phyloP scores from a whole-genome alignment of 2,797 vertebrate species.

The Xiphorhynchus erythropygius region DNA sequence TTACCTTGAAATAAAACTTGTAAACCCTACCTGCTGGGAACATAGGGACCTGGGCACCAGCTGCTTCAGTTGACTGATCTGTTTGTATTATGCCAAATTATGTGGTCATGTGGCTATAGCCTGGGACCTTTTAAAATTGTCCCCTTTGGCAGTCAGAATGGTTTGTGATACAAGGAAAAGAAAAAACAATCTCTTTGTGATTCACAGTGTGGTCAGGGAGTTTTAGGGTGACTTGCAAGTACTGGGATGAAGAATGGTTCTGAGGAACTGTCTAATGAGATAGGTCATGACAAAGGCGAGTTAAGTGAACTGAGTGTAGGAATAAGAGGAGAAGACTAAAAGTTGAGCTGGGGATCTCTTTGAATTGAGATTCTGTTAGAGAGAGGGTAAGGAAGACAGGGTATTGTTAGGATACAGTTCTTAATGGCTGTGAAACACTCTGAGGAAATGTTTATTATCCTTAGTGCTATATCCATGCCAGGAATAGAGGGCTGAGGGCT shows the following conservation, averaged over 20 bases:
- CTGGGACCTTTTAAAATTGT: not conserved
- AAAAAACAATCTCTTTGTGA: not conserved
- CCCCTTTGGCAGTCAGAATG: not conserved
- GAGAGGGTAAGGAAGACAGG: not conserved
- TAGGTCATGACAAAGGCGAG: not conserved
- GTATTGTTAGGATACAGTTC: not conserved
- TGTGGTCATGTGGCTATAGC: not conserved
- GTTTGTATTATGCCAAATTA: not conserved
- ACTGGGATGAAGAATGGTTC: not conserved
- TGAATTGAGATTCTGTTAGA: not conserved
- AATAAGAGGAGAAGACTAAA: not conserved
- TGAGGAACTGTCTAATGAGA: not conserved
- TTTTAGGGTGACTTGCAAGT: not conserved
- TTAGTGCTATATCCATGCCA: not conserved
- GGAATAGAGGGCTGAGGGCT: not conserved
- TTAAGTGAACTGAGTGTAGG: not conserved
- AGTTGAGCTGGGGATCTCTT: not conserved
- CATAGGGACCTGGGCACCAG: not conserved
- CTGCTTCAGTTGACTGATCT: not conserved
- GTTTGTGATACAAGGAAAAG: not conserved
- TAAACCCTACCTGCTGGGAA: not conserved
- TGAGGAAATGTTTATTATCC: not conserved
- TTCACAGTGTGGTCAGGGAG: not conserved
- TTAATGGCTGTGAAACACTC: not conserved
- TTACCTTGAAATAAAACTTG: not conserved